phyloP scores from a whole-genome alignment of 2,888 invertebrate genomes.

The Metellina segmentata region DNA sequence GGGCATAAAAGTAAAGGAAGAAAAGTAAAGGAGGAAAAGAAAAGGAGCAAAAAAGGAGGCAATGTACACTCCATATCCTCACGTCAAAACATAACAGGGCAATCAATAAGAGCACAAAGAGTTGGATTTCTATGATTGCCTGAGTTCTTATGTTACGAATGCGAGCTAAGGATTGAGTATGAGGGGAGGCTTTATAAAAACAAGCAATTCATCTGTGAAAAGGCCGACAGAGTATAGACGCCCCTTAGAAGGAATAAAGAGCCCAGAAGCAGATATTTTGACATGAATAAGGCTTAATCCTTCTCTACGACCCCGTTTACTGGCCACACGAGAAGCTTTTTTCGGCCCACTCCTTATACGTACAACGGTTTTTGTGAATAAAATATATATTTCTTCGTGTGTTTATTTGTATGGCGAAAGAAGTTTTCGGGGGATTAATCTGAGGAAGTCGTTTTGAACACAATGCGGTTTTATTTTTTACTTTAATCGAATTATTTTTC shows the following conservation, averaged over 20 bases:
- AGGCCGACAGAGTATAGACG: constrained; percentile 17
- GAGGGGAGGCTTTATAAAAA: constrained; percentile 51
- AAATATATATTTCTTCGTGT: neutral
- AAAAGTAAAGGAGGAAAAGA: constrained; percentile 2
- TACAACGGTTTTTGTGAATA: neutral
- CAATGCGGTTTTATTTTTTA: neutral
- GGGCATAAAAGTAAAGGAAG: neutral
- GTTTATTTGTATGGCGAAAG: neutral
- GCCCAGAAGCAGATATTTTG: constrained; percentile 59
- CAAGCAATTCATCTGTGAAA: constrained; percentile 74
- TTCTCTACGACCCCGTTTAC: constrained; percentile 61
- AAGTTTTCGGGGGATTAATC: neutral
- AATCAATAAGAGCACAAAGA: constrained; percentile 69
- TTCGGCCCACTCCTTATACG: neutral
- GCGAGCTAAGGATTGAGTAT: neutral
- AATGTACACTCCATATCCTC: constrained; percentile 61
- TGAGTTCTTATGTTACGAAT: constrained; percentile 56
- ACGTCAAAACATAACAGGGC: constrained; percentile 65
- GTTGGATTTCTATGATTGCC: constrained; percentile 54
- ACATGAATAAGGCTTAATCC: constrained; percentile 57
- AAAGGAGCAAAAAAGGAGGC: constrained; percentile 10
- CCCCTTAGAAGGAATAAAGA: constrained; percentile 16
- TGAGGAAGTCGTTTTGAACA: neutral
- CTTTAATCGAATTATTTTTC: constrained; percentile 1
- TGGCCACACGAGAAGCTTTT: neutral